Evolutionary conservation across 2,797 vertebrate genomes (phyloP).

Genomic region (Trachurus trachurus): DNA sequence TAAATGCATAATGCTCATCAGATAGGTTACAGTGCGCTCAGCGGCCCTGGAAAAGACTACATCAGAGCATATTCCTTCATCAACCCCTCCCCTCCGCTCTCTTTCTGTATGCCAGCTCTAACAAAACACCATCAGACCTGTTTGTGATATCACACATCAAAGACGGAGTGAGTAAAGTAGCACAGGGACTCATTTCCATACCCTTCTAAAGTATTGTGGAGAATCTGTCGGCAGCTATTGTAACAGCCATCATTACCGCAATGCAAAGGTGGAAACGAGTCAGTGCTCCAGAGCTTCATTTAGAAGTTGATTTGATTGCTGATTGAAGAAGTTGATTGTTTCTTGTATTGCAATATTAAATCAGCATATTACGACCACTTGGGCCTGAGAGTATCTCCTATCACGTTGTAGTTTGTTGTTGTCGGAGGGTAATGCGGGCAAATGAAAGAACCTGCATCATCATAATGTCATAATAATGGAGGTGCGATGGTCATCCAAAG

Average conservation of each 20-base stretch:
- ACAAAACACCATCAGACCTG: slow-evolving; percentile 70
- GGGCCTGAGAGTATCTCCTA: background rate
- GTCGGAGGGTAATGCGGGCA: background rate
- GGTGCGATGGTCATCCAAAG: slow-evolving; percentile 7
- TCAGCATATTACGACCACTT: slow-evolving; percentile 1
- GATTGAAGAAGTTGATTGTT: slow-evolving; percentile 25
- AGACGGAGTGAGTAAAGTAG: slow-evolving; percentile 65
- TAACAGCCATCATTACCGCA: slow-evolving; percentile 50
- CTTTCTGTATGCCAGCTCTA: slow-evolving; percentile 61
- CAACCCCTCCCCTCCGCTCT: slow-evolving; percentile 13
- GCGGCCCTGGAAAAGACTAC: slow-evolving; percentile 55
- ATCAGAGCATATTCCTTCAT: slow-evolving; percentile 40
- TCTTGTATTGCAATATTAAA: slow-evolving; percentile 16
- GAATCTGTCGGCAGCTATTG: slow-evolving; percentile 54
- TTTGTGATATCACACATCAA: slow-evolving; percentile 76
- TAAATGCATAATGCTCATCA: slow-evolving; percentile 66
- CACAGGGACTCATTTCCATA: slow-evolving; percentile 73
- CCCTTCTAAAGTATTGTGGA: slow-evolving; percentile 57
- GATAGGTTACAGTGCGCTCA: slow-evolving; percentile 68
- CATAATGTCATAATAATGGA: slow-evolving; percentile 5
- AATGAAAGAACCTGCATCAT: slow-evolving; percentile 1
- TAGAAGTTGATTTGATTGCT: slow-evolving; percentile 26
- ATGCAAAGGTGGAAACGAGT: slow-evolving; percentile 47
- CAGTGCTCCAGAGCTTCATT: slow-evolving; percentile 44
- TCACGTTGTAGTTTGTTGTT: background rate